phyloP scores from a whole-genome alignment of 2,797 vertebrate genomes.

The Mormyrus proboscirostris region DNA sequence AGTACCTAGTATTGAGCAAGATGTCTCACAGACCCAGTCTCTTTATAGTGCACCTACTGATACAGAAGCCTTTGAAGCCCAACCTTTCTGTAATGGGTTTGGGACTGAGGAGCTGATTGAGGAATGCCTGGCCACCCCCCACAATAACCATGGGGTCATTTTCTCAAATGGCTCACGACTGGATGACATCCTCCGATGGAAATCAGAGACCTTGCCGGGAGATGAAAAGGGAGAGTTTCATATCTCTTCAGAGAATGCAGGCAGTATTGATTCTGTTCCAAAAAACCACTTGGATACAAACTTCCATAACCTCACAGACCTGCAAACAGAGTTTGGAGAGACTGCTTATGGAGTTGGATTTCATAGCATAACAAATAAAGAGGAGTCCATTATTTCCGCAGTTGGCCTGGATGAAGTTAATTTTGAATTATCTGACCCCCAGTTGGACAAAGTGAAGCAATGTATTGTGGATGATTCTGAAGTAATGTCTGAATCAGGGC shows the following conservation, averaged over 20 bases:
- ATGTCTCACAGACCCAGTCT: neutral
- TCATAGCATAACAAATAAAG: neutral
- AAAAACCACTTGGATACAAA: neutral
- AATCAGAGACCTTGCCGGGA: neutral
- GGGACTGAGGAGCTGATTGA: conserved; percentile 12
- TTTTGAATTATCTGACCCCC: conserved; percentile 19
- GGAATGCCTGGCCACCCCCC: conserved; percentile 16
- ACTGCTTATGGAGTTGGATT: neutral
- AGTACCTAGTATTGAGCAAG: neutral
- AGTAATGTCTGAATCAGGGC: conserved; percentile 3
- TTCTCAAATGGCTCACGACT: conserved; percentile 25
- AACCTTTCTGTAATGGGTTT: conserved; percentile 2
- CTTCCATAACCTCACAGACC: neutral
- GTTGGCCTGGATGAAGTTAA: conserved; percentile 12
- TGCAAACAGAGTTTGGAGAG: conserved; percentile 21
- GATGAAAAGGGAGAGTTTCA: conserved; percentile 2
- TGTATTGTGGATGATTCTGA: neutral
- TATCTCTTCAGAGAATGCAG: conserved; percentile 8
- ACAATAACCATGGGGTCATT: conserved; percentile 34
- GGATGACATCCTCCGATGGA: conserved; percentile 17
- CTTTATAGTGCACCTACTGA: neutral
- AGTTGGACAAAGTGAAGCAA: conserved; percentile 20
- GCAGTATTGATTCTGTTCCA: neutral
- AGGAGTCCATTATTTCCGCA: neutral
- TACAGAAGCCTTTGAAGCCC: neutral